These are phyloP conservation scores for Solea solea DNA, from an alignment of 2,113 vertebrate species.

Conservation along the genomic window DNA sequence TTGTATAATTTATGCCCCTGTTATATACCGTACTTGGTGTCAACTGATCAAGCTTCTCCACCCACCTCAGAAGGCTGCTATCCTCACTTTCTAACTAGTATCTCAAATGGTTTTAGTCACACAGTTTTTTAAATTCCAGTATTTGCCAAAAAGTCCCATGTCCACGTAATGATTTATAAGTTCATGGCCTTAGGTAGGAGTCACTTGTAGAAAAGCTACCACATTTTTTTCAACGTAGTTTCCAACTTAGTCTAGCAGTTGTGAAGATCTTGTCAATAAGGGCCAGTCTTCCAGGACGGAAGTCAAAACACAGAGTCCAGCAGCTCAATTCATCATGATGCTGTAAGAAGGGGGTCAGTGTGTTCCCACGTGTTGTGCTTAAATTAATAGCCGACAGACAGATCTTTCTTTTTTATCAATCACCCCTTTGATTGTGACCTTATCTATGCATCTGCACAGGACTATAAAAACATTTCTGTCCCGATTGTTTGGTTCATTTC, in stretches of 20 bases:
- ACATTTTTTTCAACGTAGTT: not conserved
- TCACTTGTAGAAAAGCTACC: not conserved
- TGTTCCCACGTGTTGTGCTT: not conserved
- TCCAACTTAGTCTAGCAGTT: not conserved
- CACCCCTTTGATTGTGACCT: slow-evolving; percentile 20
- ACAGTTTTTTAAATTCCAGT: slow-evolving; percentile 8
- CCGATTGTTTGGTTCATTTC: slow-evolving; percentile 65
- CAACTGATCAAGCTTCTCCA: not conserved
- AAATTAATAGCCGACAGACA: not conserved
- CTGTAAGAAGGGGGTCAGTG: not conserved
- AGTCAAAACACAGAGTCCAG: not conserved
- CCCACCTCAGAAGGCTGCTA: not conserved
- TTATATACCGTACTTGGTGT: not conserved
- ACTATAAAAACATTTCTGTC: slow-evolving; percentile 50
- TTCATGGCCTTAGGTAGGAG: not conserved
- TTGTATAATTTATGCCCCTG: slow-evolving; percentile 2
- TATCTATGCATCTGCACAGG: slow-evolving; percentile 24
- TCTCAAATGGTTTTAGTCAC: slow-evolving; percentile 6
- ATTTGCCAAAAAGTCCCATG: slow-evolving; percentile 5
- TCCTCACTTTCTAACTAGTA: not conserved
- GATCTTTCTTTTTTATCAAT: not conserved
- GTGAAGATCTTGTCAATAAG: not conserved
- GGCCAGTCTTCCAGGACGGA: not conserved
- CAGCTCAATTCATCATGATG: not conserved
- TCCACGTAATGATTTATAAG: not conserved